Evolutionary conservation across 37 sponge, comb jelly and placozoan species (phyloP).

Genomic region (Corticium candelabrum): DNA sequence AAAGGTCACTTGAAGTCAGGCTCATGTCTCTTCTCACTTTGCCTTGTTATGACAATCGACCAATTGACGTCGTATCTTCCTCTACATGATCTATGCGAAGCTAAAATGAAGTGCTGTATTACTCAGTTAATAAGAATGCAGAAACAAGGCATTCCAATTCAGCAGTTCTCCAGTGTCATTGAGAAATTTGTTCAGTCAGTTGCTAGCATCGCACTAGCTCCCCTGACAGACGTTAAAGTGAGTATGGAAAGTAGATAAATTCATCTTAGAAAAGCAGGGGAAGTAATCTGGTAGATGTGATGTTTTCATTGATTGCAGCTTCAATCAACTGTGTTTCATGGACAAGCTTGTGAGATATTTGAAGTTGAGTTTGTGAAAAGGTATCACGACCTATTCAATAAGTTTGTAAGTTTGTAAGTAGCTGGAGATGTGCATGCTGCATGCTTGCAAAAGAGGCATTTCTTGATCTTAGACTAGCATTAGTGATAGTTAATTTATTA

Average conservation of each 20-base stretch:
- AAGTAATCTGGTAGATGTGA: too few species aligned
- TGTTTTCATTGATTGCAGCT: too few species aligned
- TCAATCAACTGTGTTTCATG: too few species aligned
- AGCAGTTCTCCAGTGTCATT: not conserved
- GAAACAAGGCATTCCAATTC: not conserved
- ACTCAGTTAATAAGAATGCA: constrained; percentile 21
- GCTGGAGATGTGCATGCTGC: too few species aligned
- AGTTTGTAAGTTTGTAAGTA: too few species aligned
- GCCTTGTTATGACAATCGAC: constrained; percentile 36
- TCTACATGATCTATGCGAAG: constrained; percentile 37
- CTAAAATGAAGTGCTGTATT: constrained; percentile 18
- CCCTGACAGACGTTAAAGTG: not conserved
- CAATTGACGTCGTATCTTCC: constrained; percentile 45
- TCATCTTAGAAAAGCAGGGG: too few species aligned
- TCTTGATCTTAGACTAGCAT: too few species aligned
- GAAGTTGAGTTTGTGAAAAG: too few species aligned
- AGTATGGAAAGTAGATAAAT: not conserved
- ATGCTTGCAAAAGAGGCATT: too few species aligned
- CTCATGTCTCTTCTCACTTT: constrained; percentile 37
- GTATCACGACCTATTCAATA: too few species aligned
- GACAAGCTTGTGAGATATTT: too few species aligned
- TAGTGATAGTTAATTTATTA: too few species aligned
- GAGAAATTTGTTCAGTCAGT: not conserved
- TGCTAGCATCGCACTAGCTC: not conserved
- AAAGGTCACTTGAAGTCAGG: not conserved